Percentiles rank a stretch among this genome's conserved stretches.
Evolutionary conservation across 2,113 vertebrate genomes (phyloP).

Genomic region (Garra rufa): DNA sequence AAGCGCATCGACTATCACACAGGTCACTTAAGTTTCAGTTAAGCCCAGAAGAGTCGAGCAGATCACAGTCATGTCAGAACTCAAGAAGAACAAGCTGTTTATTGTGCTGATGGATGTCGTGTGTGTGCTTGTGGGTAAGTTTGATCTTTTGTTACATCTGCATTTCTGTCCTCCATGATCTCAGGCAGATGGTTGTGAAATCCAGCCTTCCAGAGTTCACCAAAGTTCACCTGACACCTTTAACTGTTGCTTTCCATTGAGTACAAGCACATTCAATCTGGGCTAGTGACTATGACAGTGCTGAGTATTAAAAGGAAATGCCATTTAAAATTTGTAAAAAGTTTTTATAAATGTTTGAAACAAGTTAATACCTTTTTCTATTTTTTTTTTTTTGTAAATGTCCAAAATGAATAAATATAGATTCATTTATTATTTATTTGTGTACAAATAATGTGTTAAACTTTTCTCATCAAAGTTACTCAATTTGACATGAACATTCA

Average conservation of each 20-base stretch:
- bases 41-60: not conserved
- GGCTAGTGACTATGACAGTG: not conserved
- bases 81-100: slow-evolving; percentile 36
- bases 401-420: too few relatives aligned
- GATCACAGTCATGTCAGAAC: slow-evolving; percentile 7
- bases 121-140: slow-evolving; percentile 29
- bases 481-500: too few relatives aligned
- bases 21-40: not conserved
- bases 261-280: not conserved
- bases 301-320: too few relatives aligned
- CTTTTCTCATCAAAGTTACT: too few relatives aligned
- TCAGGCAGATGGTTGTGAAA: not conserved
- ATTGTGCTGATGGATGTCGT: slow-evolving; percentile 37
- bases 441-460: too few relatives aligned
- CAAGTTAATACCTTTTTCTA: not conserved
- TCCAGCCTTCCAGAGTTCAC: not conserved
- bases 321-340: too few relatives aligned
- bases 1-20: slow-evolving; percentile 41
- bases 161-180: not conserved
- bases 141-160: not conserved
- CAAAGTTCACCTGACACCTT: slow-evolving; percentile 34
- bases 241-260: not conserved
- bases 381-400: not conserved
- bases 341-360: not conserved
- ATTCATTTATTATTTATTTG: too few relatives aligned